phyloP scores from a whole-genome alignment of 2,113 vertebrate species.

The Tauraco erythrolophus region DNA sequence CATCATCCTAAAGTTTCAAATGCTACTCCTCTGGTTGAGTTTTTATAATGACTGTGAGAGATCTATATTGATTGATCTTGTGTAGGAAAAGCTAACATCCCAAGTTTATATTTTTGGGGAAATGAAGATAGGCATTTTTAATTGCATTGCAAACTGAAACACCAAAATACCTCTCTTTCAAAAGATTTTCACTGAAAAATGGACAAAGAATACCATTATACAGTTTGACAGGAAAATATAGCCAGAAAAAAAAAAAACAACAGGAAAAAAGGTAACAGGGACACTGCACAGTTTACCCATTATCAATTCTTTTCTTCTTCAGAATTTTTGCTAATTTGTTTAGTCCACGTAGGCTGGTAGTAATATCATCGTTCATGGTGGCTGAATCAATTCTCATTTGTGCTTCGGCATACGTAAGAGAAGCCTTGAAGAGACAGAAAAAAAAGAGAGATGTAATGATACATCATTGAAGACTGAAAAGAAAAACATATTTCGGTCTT shows the following conservation, averaged over 20 bases:
- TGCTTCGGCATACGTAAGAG: slow-evolving; percentile 95
- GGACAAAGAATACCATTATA: neutral
- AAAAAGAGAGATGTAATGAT: neutral
- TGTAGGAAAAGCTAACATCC: neutral
- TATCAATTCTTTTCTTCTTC: slow-evolving; percentile 88
- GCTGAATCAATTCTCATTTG: slow-evolving; percentile 96
- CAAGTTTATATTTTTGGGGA: neutral
- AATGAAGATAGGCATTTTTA: neutral
- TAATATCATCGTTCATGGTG: slow-evolving; percentile 87
- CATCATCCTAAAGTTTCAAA: neutral
- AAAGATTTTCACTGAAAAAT: neutral
- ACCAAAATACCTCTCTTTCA: neutral
- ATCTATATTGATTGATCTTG: neutral
- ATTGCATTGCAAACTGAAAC: neutral
- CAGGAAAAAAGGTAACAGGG: neutral
- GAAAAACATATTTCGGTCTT: neutral
- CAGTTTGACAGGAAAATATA: neutral
- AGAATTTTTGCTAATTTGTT: slow-evolving; percentile 95
- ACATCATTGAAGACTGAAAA: neutral
- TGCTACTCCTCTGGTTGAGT: neutral
- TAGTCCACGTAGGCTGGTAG: slow-evolving; percentile 87
- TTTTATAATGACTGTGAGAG: neutral
- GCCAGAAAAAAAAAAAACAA: neutral
- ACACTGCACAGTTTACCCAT: slow-evolving; percentile 80
- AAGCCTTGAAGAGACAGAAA: slow-evolving; percentile 80